Base-by-base conservation (phyloP, 2,113 vertebrate genomes). In the Ageneiosus marmoratus region DNA sequence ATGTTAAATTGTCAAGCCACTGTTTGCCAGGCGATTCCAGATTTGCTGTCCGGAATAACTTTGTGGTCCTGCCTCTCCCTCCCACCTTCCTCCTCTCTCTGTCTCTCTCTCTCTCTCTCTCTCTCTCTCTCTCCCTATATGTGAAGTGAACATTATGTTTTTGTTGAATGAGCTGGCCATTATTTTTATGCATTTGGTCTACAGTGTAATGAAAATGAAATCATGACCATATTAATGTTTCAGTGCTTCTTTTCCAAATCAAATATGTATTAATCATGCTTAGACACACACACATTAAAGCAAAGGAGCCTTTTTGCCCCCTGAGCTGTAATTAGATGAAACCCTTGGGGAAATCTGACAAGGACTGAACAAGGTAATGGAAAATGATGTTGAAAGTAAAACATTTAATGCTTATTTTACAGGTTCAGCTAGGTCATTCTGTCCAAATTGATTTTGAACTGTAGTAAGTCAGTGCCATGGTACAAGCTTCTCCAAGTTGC, bases 341-440 rank as follows among this genome's bases (percentile, higher is more conserved):
- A 24, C 85, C 83, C 46, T 44, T 50, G 65, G 65, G 46, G 82
- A 80, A 77, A 10, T 69, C 41, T 80, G 78, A 73, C 81, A 84
- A 72, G 60, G 74, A 86, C 37, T 60, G 77, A 82, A 82, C 27
- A 75, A 62, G 82, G 46, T 84, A 90, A 88, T 86, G 83, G 89
- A 93, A 89, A 70, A 88, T 79, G 81, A 80, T 87, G 89, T 93
- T 92, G 91, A 90, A 92, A 92, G 92, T 93, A 88, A 89, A 91
- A 87, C 86, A 93, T 93, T 93, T 92, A 91, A 93, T 94, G 89
- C 94, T 94, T 93, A 91, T 93, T 94, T 95, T 94, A 93, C 92
- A 94, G 91, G 91, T 92, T 94, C 92, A 94, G 91, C 93, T 92
- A 89, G 92, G 91, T 91, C 88, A 93, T 91, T 91, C 90, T 91